Evolutionary conservation across 2,888 invertebrate species (phyloP).

Genomic region (Plemyria rubiginata): DNA sequence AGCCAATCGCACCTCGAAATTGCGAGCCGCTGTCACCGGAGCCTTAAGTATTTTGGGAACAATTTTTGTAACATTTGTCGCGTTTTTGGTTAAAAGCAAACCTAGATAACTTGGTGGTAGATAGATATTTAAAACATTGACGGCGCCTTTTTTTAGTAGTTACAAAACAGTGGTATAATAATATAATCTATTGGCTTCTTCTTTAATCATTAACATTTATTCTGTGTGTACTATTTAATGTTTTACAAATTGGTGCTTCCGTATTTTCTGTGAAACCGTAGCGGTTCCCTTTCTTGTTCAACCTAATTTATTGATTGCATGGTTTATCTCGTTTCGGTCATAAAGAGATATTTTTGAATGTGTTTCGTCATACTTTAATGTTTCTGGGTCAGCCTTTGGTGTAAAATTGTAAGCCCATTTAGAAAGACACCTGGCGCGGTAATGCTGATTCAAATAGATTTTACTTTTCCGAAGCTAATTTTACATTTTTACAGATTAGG

Average conservation of each 20-base stretch:
- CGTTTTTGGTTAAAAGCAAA: no score
- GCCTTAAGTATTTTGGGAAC: no score
- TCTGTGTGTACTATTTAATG: neutral
- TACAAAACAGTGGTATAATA: no score
- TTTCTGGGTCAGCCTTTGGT: conserved; percentile 56
- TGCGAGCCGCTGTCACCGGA: no score
- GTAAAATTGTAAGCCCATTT: conserved; percentile 29
- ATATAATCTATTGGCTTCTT: no score
- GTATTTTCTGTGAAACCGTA: conserved; percentile 17
- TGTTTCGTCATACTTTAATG: conserved; percentile 50
- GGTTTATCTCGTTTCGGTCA: conserved; percentile 38
- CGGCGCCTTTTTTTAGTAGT: no score
- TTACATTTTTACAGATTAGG: conserved; percentile 9
- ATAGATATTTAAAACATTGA: no score
- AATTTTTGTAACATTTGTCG: no score
- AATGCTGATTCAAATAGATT: conserved; percentile 27
- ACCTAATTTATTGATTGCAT: conserved; percentile 34
- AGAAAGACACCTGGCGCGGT: conserved; percentile 32
- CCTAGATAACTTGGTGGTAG: no score
- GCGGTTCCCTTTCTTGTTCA: conserved; percentile 31
- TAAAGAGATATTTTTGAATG: conserved; percentile 34
- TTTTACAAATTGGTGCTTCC: conserved; percentile 6
- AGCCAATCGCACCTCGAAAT: no score
- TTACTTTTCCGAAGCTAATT: conserved; percentile 5
- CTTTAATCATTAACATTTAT: neutral